A percentile compares a stretch with the other conserved stretches of the same genome.
These are phyloP conservation scores for Drosophila elegans DNA, from an alignment of 1,140 invertebrate genomes.

Conservation along the genomic window DNA sequence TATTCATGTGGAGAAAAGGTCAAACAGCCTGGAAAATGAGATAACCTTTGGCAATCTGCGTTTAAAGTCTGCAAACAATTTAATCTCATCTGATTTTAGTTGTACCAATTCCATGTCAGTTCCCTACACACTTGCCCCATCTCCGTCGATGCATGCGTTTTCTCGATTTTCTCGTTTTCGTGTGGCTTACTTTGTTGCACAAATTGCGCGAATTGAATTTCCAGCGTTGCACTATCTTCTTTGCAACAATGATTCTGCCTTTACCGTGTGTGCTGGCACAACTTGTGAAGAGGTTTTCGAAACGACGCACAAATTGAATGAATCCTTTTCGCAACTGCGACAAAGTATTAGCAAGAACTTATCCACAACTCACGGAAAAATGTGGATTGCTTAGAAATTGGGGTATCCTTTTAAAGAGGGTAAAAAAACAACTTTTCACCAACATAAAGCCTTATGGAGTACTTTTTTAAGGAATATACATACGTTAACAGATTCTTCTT, in stretches of 20 bases:
- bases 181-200: slow-evolving; percentile 73
- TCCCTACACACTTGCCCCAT: neutral
- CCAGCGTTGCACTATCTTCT: slow-evolving; percentile 18
- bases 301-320: slow-evolving; percentile 1
- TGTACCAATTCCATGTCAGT: neutral
- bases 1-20: slow-evolving; percentile 23
- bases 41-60: neutral
- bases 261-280: slow-evolving; percentile 2
- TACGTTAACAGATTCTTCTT: too few relatives aligned
- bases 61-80: neutral
- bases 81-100: neutral
- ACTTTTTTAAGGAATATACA: too few relatives aligned
- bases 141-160: slow-evolving; percentile 1
- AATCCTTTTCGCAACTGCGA: slow-evolving; percentile 3
- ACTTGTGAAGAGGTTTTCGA: slow-evolving; percentile 11
- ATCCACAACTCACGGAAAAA: neutral
- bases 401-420: neutral
- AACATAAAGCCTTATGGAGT: too few relatives aligned
- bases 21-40: neutral
- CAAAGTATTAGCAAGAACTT: slow-evolving; percentile 17
- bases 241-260: slow-evolving; percentile 27
- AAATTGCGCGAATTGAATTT: slow-evolving; percentile 54
- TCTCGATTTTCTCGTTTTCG: slow-evolving; percentile 23
- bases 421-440: neutral
- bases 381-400: slow-evolving; percentile 15